Evolutionary conservation across 2,113 vertebrate genomes (phyloP), one percentile per base, ranked within the genome.

Genomic region (Pelusios castaneus): DNA sequence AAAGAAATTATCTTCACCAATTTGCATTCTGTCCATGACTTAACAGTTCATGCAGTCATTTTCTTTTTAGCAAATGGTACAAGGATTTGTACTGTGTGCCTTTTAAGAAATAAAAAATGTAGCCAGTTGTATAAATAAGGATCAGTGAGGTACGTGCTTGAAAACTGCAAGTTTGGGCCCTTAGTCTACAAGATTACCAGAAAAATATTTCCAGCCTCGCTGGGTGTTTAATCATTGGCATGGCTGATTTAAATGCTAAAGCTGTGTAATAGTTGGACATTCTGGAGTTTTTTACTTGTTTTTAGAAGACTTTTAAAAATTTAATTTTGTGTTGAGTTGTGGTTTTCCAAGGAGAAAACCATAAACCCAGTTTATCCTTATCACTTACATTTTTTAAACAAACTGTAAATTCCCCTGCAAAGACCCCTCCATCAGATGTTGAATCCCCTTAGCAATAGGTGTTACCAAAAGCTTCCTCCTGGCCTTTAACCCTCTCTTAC

Each of bases 141-240:
- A 45, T 75, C 63, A 3, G 49, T 80, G 25, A 67, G 73, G 91
- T 70, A 94, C 3, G 76, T 85, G 87, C 51, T 82, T 67, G 87
- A 70, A 77, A 8, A 80, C 67, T 60, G 73, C 49, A 24, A 84
- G 80, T 47, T 27, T 94, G 34, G 38, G n/a, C 29, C 56, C 16
- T 41, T 55, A 55, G 10, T 56, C 78, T 43, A 58, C 11, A 9
- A 6, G 82, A 83, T 70, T 51, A n/a, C 70, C 4, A 31, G 56
- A 11, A 8, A 60, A 58, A 49, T 14, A 34, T 58, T 81, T 25
- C 49, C 41, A 34, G 9, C 87, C 80, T 9, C 10, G 89, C 13
- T 4, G 0, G n/a, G 34, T 22, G 43, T n/a, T 38, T 34, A 83
- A 16, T 51, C 1, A 8, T 13, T 0, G 43, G 6, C 76, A 51